Percentiles rank a stretch among this genome's conserved stretches.
These are phyloP conservation scores for Notarius quadriscutis DNA, from an alignment of 2,113 vertebrate genomes.

Conservation along the genomic window DNA sequence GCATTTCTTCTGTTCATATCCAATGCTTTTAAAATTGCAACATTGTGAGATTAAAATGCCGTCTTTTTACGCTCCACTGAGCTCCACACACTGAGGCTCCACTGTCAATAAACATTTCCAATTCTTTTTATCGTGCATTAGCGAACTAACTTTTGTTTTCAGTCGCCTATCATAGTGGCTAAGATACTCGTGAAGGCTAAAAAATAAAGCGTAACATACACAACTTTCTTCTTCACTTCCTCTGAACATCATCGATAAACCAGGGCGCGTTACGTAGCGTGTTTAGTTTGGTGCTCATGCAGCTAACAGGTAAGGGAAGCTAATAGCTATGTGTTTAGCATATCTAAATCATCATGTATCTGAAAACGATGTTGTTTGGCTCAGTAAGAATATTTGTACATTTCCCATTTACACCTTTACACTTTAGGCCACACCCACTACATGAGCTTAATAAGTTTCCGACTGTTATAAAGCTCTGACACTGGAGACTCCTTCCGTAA, in stretches of 20 bases:
- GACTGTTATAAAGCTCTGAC: background rate
- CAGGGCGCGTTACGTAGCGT: background rate
- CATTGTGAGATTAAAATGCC: slow-evolving; percentile 33
- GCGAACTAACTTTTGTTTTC: background rate
- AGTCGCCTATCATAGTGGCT: background rate
- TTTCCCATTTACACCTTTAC: too few relatives aligned
- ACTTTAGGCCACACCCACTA: background rate
- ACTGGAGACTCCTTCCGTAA: background rate
- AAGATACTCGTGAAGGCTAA: background rate
- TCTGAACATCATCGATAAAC: background rate
- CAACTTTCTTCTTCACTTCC: background rate
- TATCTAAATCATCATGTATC: background rate
- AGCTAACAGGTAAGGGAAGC: background rate
- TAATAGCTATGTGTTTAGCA: background rate
- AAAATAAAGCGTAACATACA: background rate
- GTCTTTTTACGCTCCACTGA: slow-evolving; percentile 40
- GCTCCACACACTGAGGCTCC: slow-evolving; percentile 11
- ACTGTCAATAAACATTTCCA: background rate
- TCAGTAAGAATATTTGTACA: background rate
- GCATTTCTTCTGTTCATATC: slow-evolving; percentile 18
- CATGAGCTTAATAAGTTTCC: background rate
- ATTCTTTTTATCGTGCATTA: background rate
- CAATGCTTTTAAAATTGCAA: slow-evolving; percentile 34
- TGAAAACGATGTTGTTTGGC: background rate
- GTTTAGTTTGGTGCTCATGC: background rate